Evolutionary conservation across 2,797 vertebrate species (phyloP).

Genomic region (Mormyrus proboscirostris): DNA sequence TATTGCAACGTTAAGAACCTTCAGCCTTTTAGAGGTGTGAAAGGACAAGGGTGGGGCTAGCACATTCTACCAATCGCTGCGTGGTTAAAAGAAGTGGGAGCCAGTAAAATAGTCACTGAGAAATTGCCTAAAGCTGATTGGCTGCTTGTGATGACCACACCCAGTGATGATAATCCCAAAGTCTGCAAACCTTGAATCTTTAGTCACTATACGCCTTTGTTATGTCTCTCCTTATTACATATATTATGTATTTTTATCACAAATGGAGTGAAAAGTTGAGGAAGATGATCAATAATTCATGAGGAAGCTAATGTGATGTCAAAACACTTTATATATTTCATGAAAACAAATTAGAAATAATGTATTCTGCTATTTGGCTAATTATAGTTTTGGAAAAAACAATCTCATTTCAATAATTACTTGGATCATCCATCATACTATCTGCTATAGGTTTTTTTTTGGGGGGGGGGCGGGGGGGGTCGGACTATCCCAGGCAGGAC

Average conservation of each 20-base stretch:
- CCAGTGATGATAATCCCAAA: not conserved
- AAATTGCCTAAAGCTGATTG: not conserved
- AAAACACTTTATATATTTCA: not conserved
- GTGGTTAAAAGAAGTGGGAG: not conserved
- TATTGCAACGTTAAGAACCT: not conserved
- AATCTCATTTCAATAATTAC: not conserved
- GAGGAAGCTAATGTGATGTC: conserved; percentile 2
- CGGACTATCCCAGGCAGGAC: not conserved
- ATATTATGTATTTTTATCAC: not conserved
- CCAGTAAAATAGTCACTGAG: not conserved
- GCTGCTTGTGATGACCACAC: not conserved
- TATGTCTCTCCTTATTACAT: not conserved
- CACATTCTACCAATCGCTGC: not conserved
- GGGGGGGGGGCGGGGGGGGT: not conserved
- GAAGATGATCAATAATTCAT: not conserved
- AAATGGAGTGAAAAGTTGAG: not conserved
- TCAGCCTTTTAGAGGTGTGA: not conserved
- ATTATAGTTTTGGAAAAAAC: not conserved
- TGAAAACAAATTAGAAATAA: not conserved
- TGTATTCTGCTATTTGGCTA: not conserved
- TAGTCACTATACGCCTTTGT: not conserved
- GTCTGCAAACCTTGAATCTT: not conserved
- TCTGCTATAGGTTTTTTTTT: not conserved
- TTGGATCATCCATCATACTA: not conserved
- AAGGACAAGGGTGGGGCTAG: not conserved